Conservation (phyloP, 2,888 invertebrate genomes). For the Beris morrisii region DNA sequence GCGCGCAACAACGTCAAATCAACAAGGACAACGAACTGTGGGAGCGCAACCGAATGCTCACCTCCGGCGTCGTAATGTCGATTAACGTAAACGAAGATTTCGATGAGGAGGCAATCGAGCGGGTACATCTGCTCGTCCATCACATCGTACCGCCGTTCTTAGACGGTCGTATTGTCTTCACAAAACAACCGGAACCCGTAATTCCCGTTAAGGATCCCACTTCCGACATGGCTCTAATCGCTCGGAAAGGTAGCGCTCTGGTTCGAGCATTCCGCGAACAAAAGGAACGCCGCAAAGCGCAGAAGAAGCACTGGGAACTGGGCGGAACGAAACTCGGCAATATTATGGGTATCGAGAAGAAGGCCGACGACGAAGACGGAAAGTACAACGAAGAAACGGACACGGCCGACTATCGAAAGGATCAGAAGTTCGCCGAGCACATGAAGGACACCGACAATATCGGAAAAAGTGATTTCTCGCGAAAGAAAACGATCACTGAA, state of each 20-base stretch:
- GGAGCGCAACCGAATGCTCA: conserved; percentile 97
- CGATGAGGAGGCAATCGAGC: conserved; percentile 92
- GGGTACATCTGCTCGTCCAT: conserved; percentile 94
- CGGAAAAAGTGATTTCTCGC: conserved; percentile 82
- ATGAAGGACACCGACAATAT: conserved; percentile 70
- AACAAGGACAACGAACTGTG: conserved; percentile 98
- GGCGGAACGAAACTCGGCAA: conserved; percentile 87
- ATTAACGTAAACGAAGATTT: conserved; percentile 88
- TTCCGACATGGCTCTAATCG: conserved; percentile 95
- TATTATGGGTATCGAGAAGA: conserved; percentile 90
- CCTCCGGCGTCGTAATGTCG: conserved; percentile 89
- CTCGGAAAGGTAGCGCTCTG: conserved; percentile 89
- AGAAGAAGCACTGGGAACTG: conserved; percentile 98
- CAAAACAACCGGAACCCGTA: conserved; percentile 98
- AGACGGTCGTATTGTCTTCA: conserved; percentile 98
- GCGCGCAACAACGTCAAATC: conserved; percentile 94
- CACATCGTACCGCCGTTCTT: conserved; percentile 98
- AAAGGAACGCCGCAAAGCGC: conserved; percentile 93
- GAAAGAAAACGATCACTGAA: conserved; percentile 78
- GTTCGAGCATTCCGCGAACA: conserved; percentile 93
- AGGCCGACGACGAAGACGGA: conserved; percentile 75
- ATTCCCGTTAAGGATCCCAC: conserved; percentile 94
- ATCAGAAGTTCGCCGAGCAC: conserved; percentile 96
- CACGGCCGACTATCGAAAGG: conserved; percentile 83
- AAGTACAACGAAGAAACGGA: conserved; percentile 67